Percentiles rank a stretch among this genome's conserved stretches.
Conservation (phyloP, 30 jellyfish, hydroid and myxozoan genomes). For the Aurelia coerulea region DNA sequence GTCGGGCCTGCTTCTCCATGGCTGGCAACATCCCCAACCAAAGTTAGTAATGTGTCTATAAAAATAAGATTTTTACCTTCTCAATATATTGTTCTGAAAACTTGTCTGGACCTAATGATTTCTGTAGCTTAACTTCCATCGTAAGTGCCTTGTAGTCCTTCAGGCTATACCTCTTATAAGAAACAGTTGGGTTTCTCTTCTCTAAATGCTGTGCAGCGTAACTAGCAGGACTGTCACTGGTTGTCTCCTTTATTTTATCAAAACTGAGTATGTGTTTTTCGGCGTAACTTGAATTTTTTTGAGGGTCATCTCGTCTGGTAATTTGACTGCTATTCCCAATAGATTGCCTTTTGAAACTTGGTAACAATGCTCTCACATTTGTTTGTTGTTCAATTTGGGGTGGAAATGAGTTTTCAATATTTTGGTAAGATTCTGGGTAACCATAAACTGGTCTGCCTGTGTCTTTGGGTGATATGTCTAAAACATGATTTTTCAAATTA, state of each 20-base stretch:
- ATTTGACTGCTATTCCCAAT: neutral
- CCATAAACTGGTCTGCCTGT: neutral
- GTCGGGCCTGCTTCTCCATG: too few species aligned
- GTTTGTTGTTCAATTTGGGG: neutral
- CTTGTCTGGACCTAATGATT: constrained; percentile 66
- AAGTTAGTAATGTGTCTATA: too few species aligned
- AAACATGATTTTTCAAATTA: constrained; percentile 31
- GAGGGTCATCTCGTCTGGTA: constrained; percentile 11
- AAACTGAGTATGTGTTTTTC: constrained; percentile 7
- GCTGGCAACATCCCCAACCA: too few species aligned
- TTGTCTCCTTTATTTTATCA: neutral
- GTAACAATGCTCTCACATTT: neutral
- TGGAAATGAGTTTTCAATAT: neutral
- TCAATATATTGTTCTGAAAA: constrained; percentile 46
- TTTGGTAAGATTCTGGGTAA: neutral
- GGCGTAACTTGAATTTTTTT: constrained; percentile 41
- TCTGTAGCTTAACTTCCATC: constrained; percentile 48
- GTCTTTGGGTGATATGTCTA: constrained; percentile 30
- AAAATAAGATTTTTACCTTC: constrained; percentile 4
- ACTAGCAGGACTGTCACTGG: neutral
- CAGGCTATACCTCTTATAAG: constrained; percentile 50
- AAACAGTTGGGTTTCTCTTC: constrained; percentile 25
- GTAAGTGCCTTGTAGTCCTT: constrained; percentile 52
- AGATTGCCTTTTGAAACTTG: neutral
- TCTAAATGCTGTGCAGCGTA: constrained; percentile 60